Evolutionary conservation across 2,888 invertebrate species (phyloP), one percentile per base, ranked within the genome.

Genomic region (Lepidocyrtoides sp.): DNA sequence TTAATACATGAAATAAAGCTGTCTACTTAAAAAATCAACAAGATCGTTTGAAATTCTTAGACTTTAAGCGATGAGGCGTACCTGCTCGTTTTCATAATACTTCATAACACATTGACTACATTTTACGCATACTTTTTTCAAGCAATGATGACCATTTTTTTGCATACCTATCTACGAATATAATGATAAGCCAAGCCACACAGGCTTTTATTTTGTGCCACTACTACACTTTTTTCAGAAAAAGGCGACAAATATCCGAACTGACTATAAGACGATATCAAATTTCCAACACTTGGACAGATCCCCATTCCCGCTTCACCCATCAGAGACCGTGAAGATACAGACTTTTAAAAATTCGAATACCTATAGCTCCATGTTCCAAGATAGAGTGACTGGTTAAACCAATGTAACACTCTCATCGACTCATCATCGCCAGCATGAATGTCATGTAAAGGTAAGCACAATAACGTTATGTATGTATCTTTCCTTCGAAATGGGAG

Each of bases 1-100:
- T 87, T 66, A 87, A 87, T 87, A 87, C 87, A 51, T 79, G 51
- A 87, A 87, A 87, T 87, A 87, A 79, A 87, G 51, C 87, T 87
- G 87, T 87, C 87, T 87, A 51, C 23, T 87, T 51, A 87, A 77
- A 29, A 66, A 79, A 20, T 87, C 87, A 69, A 87, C 87, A 79
- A 87, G 87, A 44, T 75, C 77, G 75, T 77, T 86, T 41, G 12
- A 57, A 81, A 69, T 69, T 69, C 20, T 41, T 41, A 63, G 17
- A 8, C 20, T 17, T 3, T 20, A 17, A 57, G 17, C 17, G 7
- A 48, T 36, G 8, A 5, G 8, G 36, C 57, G 20, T 7, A 57
- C 2, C 57, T 57, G 20, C 20, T 10, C 20, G 20, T 57, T 4
- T 4, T 57, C 3, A 57, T 57, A 20, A 20, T 20, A 14, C 10